Conservation (phyloP, 1,140 invertebrate genomes). For the Caerostris darwini region DNA sequence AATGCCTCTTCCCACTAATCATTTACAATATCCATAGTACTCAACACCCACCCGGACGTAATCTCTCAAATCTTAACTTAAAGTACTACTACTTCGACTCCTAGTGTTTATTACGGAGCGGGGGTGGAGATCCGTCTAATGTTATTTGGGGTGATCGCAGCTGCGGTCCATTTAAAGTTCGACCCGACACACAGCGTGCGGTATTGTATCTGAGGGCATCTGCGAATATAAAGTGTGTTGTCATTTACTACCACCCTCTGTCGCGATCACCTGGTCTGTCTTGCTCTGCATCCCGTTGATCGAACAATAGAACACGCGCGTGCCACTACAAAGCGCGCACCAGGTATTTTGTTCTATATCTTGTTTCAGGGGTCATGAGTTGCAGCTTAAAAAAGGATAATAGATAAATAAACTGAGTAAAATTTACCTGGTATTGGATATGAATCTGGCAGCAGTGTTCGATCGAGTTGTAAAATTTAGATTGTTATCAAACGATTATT, state of each 20-base stretch:
- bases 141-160: neutral
- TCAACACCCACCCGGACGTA: neutral
- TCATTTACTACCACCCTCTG: neutral
- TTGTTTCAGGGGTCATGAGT: neutral
- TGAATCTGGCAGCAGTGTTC: too few relatives aligned
- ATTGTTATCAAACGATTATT: too few relatives aligned
- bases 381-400: neutral
- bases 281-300: slow-evolving; percentile 8
- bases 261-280: slow-evolving; percentile 63
- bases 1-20: neutral
- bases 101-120: slow-evolving; percentile 12
- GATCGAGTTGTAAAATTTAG: too few relatives aligned
- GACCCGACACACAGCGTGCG: slow-evolving; percentile 33
- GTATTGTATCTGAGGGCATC: slow-evolving; percentile 49
- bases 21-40: neutral
- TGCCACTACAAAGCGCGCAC: slow-evolving; percentile 28
- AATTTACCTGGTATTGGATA: too few relatives aligned
- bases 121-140: neutral
- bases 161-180: slow-evolving; percentile 31
- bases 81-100: slow-evolving; percentile 18
- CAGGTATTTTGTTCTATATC: slow-evolving; percentile 10
- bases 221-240: slow-evolving; percentile 30
- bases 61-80: neutral
- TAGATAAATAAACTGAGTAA: neutral
- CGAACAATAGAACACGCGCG: slow-evolving; percentile 13